Evolutionary conservation across 2,113 vertebrate genomes (phyloP), one percentile per base, ranked within the genome.

Genomic region (Cygnus buccinator): DNA sequence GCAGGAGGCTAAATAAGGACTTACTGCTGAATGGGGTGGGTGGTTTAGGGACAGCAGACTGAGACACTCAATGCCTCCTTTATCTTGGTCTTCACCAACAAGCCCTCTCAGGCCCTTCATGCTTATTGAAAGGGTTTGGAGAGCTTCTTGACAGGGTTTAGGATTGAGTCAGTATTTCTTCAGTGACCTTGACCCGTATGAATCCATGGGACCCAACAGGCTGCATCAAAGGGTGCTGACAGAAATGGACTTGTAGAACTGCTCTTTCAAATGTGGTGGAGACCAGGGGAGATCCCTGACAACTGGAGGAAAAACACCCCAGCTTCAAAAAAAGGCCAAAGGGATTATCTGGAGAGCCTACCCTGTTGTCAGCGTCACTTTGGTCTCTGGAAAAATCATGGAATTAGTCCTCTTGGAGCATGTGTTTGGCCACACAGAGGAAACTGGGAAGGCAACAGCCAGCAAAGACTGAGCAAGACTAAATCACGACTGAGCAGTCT

Each of bases 151-250:
- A 44, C 13, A 75, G 79, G 41, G 8, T 19, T 20, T 26, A 72
- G 62, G 43, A 58, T 0, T 10, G 28, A 84, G 25, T 20, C 48
- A 67, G 23, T 13, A 75, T 63, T 78, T 74, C n/a, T 39, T 48
- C 29, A 25, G 35, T 70, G 48, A 77, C 14, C 9, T 2, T 16
- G 43, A 73, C 50, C 46, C 39, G 15, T 0, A 1, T 2, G 3
- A 65, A 62, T 33, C 37, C 72, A 57, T 7, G 25, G 25, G 21
- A 57, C 26, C 44, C 39, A 80, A 29, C 19, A 43, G 62, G 33
- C 43, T 61, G 66, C 71, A 59, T 35, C 71, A 33, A 8, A 2
- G 43, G 62, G 54, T 57, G 48, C 43, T 57, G 61, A 18, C 61
- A 87, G 58, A 65, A 71, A 58, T 5, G 16, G 22, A 77, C 50